phyloP scores from a whole-genome alignment of 2,797 vertebrate genomes.

The Bothrops alternatus region DNA sequence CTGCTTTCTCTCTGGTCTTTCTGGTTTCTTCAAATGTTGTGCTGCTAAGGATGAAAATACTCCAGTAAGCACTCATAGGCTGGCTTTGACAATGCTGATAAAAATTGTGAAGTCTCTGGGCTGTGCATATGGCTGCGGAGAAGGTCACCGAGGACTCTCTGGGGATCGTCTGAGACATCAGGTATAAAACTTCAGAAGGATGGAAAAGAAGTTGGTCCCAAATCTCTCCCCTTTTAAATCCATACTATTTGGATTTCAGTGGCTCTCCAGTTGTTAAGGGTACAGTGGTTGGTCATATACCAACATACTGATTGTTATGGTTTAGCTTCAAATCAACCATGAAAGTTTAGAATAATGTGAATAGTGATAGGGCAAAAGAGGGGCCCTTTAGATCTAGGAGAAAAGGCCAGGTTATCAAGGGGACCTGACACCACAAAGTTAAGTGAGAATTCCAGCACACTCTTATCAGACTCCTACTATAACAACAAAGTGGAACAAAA shows the following conservation, averaged over 20 bases:
- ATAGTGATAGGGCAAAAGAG: neutral
- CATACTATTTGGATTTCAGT: neutral
- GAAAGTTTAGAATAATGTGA: neutral
- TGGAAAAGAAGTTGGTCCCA: slow-evolving; percentile 72
- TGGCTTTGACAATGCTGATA: slow-evolving; percentile 97
- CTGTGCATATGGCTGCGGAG: slow-evolving; percentile 96
- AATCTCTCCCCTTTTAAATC: slow-evolving; percentile 3
- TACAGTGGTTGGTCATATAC: neutral
- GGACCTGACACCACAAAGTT: neutral
- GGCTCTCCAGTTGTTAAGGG: neutral
- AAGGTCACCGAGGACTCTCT: slow-evolving; percentile 95
- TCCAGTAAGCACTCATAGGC: slow-evolving; percentile 84
- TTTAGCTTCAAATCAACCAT: neutral
- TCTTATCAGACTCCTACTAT: neutral
- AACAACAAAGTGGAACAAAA: neutral
- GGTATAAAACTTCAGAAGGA: slow-evolving; percentile 78
- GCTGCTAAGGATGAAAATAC: slow-evolving; percentile 76
- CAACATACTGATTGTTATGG: neutral
- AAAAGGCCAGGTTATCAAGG: neutral
- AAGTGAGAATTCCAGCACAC: neutral
- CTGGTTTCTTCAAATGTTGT: slow-evolving; percentile 12
- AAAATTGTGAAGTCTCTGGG: slow-evolving; percentile 98
- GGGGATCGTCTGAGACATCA: slow-evolving; percentile 97
- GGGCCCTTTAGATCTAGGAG: neutral
- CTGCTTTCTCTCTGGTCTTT: slow-evolving; percentile 8